phyloP scores from a whole-genome alignment of 2,113 vertebrate genomes.

The Lanius ludovicianus region DNA sequence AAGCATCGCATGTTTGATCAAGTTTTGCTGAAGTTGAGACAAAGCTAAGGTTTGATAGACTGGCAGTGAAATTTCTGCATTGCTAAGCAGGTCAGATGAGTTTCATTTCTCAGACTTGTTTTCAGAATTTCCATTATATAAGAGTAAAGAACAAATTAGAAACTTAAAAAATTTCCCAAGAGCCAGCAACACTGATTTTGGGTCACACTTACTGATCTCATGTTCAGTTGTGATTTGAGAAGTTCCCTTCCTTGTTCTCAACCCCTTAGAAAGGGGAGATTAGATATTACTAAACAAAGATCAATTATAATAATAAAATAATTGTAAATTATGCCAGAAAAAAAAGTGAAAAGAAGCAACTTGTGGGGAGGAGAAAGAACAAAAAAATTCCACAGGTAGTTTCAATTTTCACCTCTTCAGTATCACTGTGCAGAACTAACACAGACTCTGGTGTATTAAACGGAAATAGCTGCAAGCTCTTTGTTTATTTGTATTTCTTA shows the following conservation, averaged over 20 bases:
- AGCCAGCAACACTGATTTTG: background rate
- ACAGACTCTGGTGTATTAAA: background rate
- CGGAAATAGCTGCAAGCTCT: background rate
- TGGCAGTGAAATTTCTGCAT: background rate
- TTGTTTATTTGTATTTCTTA: conserved; percentile 22
- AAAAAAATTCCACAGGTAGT: background rate
- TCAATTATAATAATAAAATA: background rate
- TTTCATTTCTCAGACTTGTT: background rate
- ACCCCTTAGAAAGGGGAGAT: background rate
- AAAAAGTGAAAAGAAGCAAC: background rate
- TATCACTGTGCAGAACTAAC: background rate
- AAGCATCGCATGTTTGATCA: background rate
- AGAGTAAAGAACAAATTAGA: background rate
- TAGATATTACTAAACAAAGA: background rate
- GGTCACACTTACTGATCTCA: background rate
- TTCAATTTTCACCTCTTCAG: conserved; percentile 16
- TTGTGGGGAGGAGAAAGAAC: background rate
- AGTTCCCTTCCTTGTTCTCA: background rate
- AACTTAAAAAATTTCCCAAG: background rate
- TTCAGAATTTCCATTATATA: background rate
- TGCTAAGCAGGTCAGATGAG: background rate
- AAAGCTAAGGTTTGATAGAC: background rate
- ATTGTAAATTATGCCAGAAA: background rate
- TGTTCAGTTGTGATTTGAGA: background rate
- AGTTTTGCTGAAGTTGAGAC: background rate